These are phyloP conservation scores for Eumerus sabulonum DNA, from an alignment of 2,888 invertebrate species.

Conservation along the genomic window DNA sequence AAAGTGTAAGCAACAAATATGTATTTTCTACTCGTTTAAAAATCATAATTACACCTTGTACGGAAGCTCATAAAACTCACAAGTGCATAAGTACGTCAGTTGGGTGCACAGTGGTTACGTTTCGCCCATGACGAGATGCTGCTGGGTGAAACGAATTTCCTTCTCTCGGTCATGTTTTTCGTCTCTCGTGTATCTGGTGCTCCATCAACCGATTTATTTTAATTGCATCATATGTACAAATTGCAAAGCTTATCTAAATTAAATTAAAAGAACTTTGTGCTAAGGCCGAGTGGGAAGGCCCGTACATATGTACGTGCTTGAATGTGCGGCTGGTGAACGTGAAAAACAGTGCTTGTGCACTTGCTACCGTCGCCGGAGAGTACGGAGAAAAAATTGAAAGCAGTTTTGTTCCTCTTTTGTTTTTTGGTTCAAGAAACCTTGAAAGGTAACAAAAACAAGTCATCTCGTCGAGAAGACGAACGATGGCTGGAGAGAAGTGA, in stretches of 20 bases:
- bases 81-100: too few species aligned
- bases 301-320: too few species aligned
- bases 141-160: too few species aligned
- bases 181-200: too few species aligned
- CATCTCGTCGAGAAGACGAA: not conserved
- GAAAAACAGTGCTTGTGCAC: conserved; percentile 28
- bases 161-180: conserved; percentile 50
- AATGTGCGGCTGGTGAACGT: too few species aligned
- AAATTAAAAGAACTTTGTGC: conserved; percentile 46
- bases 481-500: not conserved
- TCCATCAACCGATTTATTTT: conserved; percentile 8
- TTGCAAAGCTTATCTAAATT: conserved; percentile 45
- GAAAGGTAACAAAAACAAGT: conserved; percentile 55
- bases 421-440: conserved; percentile 58
- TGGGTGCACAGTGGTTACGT: too few species aligned
- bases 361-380: conserved; percentile 42
- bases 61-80: not conserved
- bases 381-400: conserved; percentile 44
- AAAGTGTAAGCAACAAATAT: conserved; percentile 92
- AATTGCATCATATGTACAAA: conserved; percentile 42
- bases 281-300: too few species aligned
- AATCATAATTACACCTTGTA: conserved; percentile 1
- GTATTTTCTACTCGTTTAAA: conserved; percentile 87
- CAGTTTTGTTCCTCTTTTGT: conserved; percentile 32
- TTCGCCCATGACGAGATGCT: too few species aligned